Conservation (phyloP, 2,797 vertebrate species). For the Limosa lapponica region DNA sequence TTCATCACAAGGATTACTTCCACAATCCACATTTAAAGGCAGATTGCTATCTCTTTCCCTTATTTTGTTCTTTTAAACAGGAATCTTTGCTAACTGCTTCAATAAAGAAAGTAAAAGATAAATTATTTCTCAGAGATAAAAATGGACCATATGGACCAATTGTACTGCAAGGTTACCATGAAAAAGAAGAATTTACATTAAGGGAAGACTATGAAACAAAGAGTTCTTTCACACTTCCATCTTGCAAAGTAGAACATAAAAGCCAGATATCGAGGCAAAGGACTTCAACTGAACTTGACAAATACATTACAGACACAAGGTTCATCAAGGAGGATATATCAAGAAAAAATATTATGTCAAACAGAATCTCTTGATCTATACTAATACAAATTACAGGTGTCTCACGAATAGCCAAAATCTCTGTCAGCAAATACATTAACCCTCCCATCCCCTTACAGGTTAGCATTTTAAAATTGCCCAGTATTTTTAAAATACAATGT, state of each 20-base stretch:
- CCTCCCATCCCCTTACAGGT: neutral
- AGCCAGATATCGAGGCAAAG: neutral
- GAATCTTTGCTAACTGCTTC: neutral
- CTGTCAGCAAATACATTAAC: neutral
- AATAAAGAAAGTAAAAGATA: neutral
- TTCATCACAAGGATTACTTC: neutral
- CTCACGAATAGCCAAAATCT: neutral
- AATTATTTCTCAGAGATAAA: conserved; percentile 17
- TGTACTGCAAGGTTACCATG: neutral
- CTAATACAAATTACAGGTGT: neutral
- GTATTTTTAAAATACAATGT: neutral
- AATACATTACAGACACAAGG: neutral
- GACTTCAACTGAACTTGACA: conserved; percentile 1
- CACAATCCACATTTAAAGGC: neutral
- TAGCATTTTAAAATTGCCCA: neutral
- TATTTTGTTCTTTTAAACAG: neutral
- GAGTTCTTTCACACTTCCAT: conserved; percentile 15
- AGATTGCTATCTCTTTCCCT: neutral
- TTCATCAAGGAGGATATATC: neutral
- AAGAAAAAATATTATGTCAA: neutral
- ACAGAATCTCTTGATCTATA: neutral
- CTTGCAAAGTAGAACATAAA: neutral
- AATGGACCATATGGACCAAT: conserved; percentile 22
- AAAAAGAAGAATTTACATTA: conserved; percentile 38
- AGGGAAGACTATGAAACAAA: conserved; percentile 30